A percentile compares a stretch with the other conserved stretches of the same genome.
Evolutionary conservation across 2,113 vertebrate genomes (phyloP).

Genomic region (Actenoides lindsayi): DNA sequence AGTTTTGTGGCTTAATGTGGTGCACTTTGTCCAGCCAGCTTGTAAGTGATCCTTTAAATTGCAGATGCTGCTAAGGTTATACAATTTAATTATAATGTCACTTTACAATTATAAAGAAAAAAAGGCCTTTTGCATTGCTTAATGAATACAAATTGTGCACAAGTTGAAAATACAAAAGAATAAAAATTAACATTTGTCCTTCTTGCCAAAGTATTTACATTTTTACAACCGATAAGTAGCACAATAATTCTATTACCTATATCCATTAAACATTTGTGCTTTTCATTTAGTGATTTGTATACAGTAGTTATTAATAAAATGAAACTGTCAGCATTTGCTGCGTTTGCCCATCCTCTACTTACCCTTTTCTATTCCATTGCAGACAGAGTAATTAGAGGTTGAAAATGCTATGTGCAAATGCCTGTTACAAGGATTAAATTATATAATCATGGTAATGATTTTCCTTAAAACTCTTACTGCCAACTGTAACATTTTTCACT

Average conservation of each 20-base stretch:
- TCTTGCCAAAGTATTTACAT: slow-evolving; percentile 75
- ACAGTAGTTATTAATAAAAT: slow-evolving; percentile 76
- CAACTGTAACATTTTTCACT: slow-evolving; percentile 72
- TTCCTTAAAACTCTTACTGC: slow-evolving; percentile 74
- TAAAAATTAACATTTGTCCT: slow-evolving; percentile 79
- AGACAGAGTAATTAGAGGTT: slow-evolving; percentile 73
- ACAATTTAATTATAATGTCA: slow-evolving; percentile 81
- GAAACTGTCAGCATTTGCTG: slow-evolving; percentile 71
- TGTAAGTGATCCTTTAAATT: slow-evolving; percentile 75
- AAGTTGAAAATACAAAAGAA: slow-evolving; percentile 77
- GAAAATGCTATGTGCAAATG: slow-evolving; percentile 66
- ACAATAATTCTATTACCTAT: slow-evolving; percentile 72
- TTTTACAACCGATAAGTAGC: slow-evolving; percentile 70
- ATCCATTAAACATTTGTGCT: slow-evolving; percentile 72
- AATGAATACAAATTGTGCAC: slow-evolving; percentile 77
- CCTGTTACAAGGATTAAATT: slow-evolving; percentile 74
- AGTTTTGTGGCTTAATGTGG: slow-evolving; percentile 66
- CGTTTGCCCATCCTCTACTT: slow-evolving; percentile 28
- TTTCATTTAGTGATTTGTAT: slow-evolving; percentile 72
- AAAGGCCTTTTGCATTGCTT: slow-evolving; percentile 73
- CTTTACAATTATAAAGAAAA: slow-evolving; percentile 77
- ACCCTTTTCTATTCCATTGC: slow-evolving; percentile 54
- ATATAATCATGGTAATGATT: slow-evolving; percentile 75
- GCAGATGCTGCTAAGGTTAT: slow-evolving; percentile 72
- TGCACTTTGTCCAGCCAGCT: slow-evolving; percentile 71